These are phyloP conservation scores for Ophiodon elongatus DNA, from an alignment of 2,113 vertebrate genomes.

Conservation along the genomic window DNA sequence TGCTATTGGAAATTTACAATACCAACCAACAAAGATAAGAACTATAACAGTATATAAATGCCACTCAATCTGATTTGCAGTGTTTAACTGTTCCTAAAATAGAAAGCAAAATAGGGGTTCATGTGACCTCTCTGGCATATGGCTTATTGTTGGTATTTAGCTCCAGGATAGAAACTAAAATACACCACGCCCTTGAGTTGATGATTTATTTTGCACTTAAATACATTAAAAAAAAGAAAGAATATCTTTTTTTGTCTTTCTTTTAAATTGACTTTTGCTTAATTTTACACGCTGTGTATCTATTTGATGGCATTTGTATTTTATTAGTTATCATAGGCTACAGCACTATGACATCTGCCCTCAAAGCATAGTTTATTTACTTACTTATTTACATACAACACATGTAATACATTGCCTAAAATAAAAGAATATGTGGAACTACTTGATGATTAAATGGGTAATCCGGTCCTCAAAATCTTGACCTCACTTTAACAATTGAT, in stretches of 20 bases:
- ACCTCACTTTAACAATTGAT: neutral
- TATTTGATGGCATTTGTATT: neutral
- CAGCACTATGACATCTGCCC: neutral
- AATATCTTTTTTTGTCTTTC: no score
- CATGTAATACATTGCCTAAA: neutral
- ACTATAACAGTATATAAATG: neutral
- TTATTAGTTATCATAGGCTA: no score
- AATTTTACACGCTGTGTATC: neutral
- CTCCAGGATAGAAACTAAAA: neutral
- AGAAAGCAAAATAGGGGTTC: neutral
- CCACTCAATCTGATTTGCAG: neutral
- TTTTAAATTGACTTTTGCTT: neutral
- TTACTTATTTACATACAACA: no score
- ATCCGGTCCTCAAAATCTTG: neutral
- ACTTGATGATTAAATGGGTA: neutral
- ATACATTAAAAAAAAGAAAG: neutral
- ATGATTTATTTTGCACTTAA: neutral
- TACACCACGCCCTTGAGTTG: neutral
- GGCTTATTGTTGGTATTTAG: neutral
- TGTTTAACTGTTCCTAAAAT: neutral
- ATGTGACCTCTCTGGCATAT: neutral
- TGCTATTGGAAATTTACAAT: slow-evolving; percentile 11
- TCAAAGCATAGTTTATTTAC: neutral
- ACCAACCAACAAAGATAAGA: neutral
- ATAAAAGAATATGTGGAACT: neutral